phyloP scores from a whole-genome alignment of 2,888 invertebrate genomes.

The Leucoptera coffeella region DNA sequence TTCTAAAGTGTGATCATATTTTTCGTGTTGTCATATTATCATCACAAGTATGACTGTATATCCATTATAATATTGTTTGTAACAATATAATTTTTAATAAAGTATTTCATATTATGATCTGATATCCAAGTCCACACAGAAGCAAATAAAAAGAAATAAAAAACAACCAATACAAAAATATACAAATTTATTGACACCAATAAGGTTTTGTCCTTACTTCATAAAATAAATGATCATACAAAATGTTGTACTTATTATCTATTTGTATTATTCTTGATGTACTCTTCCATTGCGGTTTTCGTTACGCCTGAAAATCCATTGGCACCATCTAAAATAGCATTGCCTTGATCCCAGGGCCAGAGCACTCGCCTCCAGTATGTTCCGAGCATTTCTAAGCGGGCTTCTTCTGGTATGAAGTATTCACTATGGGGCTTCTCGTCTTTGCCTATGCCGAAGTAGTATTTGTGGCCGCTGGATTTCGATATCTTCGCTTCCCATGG shows the following conservation, averaged over 20 bases:
- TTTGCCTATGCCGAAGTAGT: slow-evolving; percentile 22
- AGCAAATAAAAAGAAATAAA: no score
- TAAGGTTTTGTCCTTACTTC: no score
- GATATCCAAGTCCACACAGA: no score
- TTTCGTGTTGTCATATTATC: no score
- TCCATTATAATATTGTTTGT: no score
- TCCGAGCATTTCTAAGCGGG: slow-evolving; percentile 22
- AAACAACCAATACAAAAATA: no score
- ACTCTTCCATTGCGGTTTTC: slow-evolving; percentile 21
- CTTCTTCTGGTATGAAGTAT: slow-evolving; percentile 22
- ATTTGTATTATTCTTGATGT: slow-evolving; percentile 13
- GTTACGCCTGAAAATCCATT: slow-evolving; percentile 14
- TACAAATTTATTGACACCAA: no score
- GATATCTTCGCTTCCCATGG: slow-evolving; percentile 39
- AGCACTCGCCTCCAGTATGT: slow-evolving; percentile 18
- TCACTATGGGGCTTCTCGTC: slow-evolving; percentile 23
- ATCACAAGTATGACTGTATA: no score
- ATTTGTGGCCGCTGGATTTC: slow-evolving; percentile 24
- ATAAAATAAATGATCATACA: slow-evolving; percentile 3
- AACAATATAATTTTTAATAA: no score
- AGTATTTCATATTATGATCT: no score
- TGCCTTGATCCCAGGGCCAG: slow-evolving; percentile 35
- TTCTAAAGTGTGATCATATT: no score
- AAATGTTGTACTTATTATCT: slow-evolving; percentile 5
- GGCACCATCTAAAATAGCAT: slow-evolving; percentile 22